Base-by-base conservation (phyloP, 2,888 invertebrate genomes). In the Limnephilus rhombicus region DNA sequence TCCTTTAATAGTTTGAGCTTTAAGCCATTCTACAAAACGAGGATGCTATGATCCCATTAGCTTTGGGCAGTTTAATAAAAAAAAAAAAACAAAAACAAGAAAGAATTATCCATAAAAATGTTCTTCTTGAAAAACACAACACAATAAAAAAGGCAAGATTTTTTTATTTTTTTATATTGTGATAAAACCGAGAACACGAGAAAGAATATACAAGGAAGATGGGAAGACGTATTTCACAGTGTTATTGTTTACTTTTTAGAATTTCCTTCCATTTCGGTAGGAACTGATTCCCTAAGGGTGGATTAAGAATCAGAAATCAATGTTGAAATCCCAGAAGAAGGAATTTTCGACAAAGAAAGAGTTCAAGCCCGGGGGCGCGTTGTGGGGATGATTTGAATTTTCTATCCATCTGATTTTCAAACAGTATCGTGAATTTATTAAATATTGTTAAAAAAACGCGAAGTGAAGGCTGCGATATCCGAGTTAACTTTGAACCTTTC, bases 221-320 rank as follows among this genome's bases (percentile, higher is more conserved):
- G 41, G 45, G 45, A 45, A 49, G 86, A 86, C n/a, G 45, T 49
- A 45, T 86, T 86, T 86, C 86, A 86, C 45, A 7, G 45, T 86
- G 45, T 86, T 86, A 45, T 86, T 86, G 86, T 86, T 86, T 86
- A 86, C 86, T 86, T 83, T 41, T 45, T 45, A 45, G 45, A 37
- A 15, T 37, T 24, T n/a, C n/a, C 68, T n/a, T 68, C 15, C 86
- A n/a, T 45, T 45, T 45, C 49, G 41, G 86, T 29, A 29, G 49
- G 86, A 85, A 68, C n/a, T n/a, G n/a, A 85, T 41, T 41, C 85
- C 41, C 41, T n/a, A 24, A 41, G 85, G 85, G n/a, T 41, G 41
- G 85, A n/a, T 85, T 85, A 41, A 37, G 86, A 37, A 29, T 37
- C 45, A 18, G 86, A 45, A 86, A 86, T 86, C 86, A 86, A 86